Percentiles rank a stretch among this genome's conserved stretches.
Evolutionary conservation across 2,113 vertebrate species (phyloP).

Genomic region (Camelus bactrianus): DNA sequence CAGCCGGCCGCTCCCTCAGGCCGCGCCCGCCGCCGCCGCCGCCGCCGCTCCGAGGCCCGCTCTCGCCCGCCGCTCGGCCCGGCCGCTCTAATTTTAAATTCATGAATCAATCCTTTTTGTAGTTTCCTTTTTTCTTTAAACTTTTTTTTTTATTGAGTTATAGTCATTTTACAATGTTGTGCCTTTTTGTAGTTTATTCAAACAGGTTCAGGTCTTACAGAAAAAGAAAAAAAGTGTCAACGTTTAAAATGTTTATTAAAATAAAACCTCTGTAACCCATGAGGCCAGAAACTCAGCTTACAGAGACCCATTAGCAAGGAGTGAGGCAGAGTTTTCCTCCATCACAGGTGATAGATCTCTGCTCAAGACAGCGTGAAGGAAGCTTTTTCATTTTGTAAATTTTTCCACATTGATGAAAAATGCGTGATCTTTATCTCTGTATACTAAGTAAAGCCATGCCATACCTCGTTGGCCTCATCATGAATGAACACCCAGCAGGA

Average conservation of each 20-base stretch:
- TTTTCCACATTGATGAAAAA: not conserved
- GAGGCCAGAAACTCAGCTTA: not conserved
- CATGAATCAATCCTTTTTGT: not conserved
- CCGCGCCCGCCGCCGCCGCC: slow-evolving; percentile 59
- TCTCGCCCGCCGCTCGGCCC: not conserved
- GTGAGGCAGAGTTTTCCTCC: not conserved
- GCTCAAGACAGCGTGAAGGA: not conserved
- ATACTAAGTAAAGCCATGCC: not conserved
- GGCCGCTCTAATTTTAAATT: slow-evolving; percentile 78
- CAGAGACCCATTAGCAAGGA: not conserved
- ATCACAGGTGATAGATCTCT: accelerated
- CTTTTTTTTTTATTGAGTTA: no score
- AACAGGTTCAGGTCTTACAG: not conserved
- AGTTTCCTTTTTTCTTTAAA: no score
- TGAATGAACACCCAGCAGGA: not conserved
- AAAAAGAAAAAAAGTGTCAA: not conserved
- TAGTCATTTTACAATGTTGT: no score
- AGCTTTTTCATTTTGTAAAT: not conserved
- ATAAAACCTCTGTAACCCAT: not conserved
- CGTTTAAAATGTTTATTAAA: not conserved
- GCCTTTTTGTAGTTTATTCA: slow-evolving; percentile 20
- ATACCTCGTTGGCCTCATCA: not conserved
- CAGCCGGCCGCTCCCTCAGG: slow-evolving; percentile 73
- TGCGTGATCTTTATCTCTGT: not conserved
- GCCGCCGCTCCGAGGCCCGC: slow-evolving; percentile 61